Conservation (phyloP, 2,113 vertebrate genomes). For the Tetrao urogallus region DNA sequence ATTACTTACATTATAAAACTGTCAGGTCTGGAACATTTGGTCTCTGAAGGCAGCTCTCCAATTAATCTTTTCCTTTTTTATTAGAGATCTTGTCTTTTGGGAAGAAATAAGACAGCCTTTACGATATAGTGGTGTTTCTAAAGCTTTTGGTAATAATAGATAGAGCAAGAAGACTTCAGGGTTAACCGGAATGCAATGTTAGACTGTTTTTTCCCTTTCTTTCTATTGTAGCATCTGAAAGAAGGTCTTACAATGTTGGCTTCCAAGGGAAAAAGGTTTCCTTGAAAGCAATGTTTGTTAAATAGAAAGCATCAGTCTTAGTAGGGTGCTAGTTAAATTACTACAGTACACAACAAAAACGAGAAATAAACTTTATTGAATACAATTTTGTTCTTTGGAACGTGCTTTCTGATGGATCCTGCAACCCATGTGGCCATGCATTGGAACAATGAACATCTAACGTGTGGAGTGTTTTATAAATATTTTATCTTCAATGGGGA, state of each 20-base stretch:
- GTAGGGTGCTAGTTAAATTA: background rate
- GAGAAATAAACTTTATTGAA: background rate
- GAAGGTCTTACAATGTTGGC: background rate
- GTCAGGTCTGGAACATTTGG: constrained; percentile 71
- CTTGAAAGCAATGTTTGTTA: background rate
- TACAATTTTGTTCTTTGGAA: background rate
- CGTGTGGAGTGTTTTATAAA: background rate
- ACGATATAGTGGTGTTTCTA: background rate
- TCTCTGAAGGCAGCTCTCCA: constrained; percentile 64
- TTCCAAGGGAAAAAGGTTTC: background rate
- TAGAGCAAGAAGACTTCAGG: constrained; percentile 27
- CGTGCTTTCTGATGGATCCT: background rate
- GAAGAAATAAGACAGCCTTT: constrained; percentile 33
- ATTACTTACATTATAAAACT: constrained; percentile 64
- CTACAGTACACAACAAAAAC: background rate
- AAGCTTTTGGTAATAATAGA: background rate
- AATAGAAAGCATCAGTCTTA: background rate
- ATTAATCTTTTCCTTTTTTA: constrained; percentile 76
- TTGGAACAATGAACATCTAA: background rate
- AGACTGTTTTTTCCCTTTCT: background rate
- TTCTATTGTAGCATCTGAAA: constrained; percentile 12
- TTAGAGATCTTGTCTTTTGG: constrained; percentile 58
- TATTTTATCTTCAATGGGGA: background rate
- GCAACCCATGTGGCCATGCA: background rate
- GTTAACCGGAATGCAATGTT: constrained; percentile 35